Conservation (phyloP, 2,888 invertebrate genomes). For the Phengaris alcon region DNA sequence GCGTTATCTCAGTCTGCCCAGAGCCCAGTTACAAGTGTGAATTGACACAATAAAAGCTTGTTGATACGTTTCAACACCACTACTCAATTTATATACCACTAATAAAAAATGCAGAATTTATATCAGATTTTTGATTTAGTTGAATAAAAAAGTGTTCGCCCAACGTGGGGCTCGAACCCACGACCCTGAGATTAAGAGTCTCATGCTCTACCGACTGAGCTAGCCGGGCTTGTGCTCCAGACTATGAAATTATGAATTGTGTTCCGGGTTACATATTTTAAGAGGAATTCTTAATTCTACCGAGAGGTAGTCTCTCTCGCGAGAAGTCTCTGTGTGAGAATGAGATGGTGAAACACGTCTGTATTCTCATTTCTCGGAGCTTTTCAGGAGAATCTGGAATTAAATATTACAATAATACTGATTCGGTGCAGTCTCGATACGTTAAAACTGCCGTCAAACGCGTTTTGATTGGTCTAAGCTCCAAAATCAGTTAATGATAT, state of each 20-base stretch:
- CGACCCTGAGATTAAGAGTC: conserved; percentile 83
- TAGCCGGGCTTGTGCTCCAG: conserved; percentile 62
- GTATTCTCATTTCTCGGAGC: no score
- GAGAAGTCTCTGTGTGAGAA: no score
- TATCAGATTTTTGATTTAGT: no score
- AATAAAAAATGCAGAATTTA: no score
- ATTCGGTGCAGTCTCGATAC: no score
- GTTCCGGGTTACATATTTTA: not conserved
- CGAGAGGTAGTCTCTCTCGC: no score
- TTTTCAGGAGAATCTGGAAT: no score
- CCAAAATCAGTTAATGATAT: not conserved
- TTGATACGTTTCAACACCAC: not conserved
- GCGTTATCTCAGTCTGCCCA: conserved; percentile 34
- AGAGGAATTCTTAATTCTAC: not conserved
- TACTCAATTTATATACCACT: not conserved
- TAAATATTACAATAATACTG: no score
- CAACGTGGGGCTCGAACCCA: conserved; percentile 83
- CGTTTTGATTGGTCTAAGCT: not conserved
- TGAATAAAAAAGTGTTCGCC: conserved; percentile 47
- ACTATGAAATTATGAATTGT: rapidly evolving
- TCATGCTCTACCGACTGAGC: conserved; percentile 81
- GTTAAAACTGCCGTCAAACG: no score
- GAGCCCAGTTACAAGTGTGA: conserved; percentile 35
- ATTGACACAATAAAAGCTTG: conserved; percentile 35
- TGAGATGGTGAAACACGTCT: no score